Evolutionary conservation across 1,140 invertebrate genomes (phyloP).

Genomic region (Drosophila novamexicana): DNA sequence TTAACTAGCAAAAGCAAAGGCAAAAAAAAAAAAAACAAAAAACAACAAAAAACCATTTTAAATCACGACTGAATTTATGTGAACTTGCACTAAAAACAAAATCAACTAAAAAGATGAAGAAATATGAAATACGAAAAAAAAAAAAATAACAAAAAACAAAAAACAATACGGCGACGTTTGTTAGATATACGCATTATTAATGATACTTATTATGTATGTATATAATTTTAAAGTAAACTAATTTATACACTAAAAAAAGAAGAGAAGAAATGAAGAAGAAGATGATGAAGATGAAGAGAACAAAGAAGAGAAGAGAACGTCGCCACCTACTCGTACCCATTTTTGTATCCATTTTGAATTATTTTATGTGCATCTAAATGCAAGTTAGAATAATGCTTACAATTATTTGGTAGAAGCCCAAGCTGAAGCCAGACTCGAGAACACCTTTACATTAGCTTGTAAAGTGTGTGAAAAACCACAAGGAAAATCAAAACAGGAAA

Average conservation of each 20-base stretch:
- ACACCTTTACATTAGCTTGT: slow-evolving; percentile 63
- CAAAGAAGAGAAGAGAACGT: slow-evolving; percentile 45
- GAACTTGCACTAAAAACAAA: slow-evolving; percentile 66
- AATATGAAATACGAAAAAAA: slow-evolving; percentile 13
- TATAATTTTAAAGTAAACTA: slow-evolving; percentile 70
- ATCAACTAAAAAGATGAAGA: slow-evolving; percentile 19
- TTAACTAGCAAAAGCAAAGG: slow-evolving; percentile 45
- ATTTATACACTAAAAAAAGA: slow-evolving; percentile 60
- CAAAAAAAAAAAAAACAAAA: slow-evolving; percentile 27
- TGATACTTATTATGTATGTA: slow-evolving; percentile 44
- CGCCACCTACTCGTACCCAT: slow-evolving; percentile 74
- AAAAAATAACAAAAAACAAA: no score
- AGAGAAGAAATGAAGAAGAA: slow-evolving; percentile 25
- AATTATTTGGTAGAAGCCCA: slow-evolving; percentile 38
- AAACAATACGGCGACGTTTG: slow-evolving; percentile 62
- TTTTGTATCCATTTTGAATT: slow-evolving; percentile 78
- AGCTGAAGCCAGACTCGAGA: slow-evolving; percentile 11
- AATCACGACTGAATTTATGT: slow-evolving; percentile 82
- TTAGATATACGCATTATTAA: slow-evolving; percentile 57
- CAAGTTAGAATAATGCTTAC: slow-evolving; percentile 61
- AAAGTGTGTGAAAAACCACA: slow-evolving; percentile 7
- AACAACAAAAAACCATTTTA: slow-evolving; percentile 49
- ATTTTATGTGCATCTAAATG: slow-evolving; percentile 44
- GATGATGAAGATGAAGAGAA: neutral
- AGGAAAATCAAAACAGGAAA: slow-evolving; percentile 15